Conservation (phyloP, 2,797 vertebrate species). For the Lutjanus argentimaculatus region DNA sequence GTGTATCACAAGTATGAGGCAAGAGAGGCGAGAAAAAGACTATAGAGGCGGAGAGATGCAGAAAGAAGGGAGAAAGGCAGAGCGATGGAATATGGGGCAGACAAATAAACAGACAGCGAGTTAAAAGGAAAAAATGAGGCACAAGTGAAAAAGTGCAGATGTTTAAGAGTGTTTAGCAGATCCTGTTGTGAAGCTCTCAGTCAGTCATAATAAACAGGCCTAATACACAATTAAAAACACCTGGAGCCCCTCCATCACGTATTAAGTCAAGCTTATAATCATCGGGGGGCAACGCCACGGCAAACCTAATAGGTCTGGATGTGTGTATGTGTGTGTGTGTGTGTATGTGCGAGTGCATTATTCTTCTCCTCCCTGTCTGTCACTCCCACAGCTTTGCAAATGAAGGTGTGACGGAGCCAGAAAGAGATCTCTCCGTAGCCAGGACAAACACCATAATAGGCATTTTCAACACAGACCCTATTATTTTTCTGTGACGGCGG, state of each 20-base stretch:
- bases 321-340: constrained; percentile 14
- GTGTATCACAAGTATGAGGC: constrained; percentile 12
- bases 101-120: constrained; percentile 36
- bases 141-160: constrained; percentile 33
- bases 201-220: constrained; percentile 74
- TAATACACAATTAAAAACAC: constrained; percentile 74
- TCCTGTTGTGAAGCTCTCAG: constrained; percentile 64
- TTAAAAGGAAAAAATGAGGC: constrained; percentile 34
- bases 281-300: constrained; percentile 29
- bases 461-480: constrained; percentile 56
- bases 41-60: constrained; percentile 7
- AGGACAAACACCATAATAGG: constrained; percentile 61
- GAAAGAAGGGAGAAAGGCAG: not conserved
- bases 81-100: constrained; percentile 16
- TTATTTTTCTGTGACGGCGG: constrained; percentile 44
- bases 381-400: constrained; percentile 69
- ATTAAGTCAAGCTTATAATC: constrained; percentile 72
- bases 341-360: constrained; percentile 15
- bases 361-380: constrained; percentile 45
- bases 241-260: constrained; percentile 73
- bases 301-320: constrained; percentile 45
- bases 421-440: constrained; percentile 57
- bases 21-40: constrained; percentile 4
- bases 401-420: constrained; percentile 66
- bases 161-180: constrained; percentile 60